Conservation (phyloP, 2,797 vertebrate genomes). For the Aulostomus chinensis region DNA sequence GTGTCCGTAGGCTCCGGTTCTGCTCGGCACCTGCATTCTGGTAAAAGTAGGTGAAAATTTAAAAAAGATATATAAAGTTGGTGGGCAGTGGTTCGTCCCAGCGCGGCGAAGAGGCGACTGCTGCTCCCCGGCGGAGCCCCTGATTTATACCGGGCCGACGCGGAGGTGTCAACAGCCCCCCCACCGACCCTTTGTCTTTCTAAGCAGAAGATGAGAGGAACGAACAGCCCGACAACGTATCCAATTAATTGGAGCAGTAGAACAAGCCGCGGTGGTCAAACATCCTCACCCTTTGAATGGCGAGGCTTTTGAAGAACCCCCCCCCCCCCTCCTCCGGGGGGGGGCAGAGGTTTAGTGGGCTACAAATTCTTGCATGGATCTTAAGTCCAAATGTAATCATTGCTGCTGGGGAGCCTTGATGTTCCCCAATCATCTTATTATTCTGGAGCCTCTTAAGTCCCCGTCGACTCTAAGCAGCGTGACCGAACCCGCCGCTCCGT, state of each 20-base stretch:
- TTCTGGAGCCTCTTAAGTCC: constrained; percentile 72
- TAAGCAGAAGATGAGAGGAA: constrained; percentile 85
- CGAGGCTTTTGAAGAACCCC: constrained; percentile 75
- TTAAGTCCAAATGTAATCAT: constrained; percentile 80
- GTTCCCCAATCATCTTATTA: constrained; percentile 80
- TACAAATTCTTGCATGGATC: constrained; percentile 84
- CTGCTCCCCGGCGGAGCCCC: constrained; percentile 11
- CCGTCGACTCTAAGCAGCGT: constrained; percentile 67
- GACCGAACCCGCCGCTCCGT: constrained; percentile 74
- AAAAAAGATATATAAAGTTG: no score
- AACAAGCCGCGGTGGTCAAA: constrained; percentile 85
- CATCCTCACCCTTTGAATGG: constrained; percentile 81
- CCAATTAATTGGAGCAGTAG: constrained; percentile 87
- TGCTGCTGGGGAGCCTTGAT: constrained; percentile 82
- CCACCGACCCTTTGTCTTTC: constrained; percentile 80
- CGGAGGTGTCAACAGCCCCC: constrained; percentile 82
- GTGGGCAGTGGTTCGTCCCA: constrained; percentile 10
- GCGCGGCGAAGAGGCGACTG: constrained; percentile 42
- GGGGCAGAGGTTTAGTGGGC: constrained; percentile 71
- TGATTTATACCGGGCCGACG: constrained; percentile 72
- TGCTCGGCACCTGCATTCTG: constrained; percentile 74
- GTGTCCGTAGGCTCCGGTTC: constrained; percentile 48
- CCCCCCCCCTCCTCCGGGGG: no score
- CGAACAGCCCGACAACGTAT: constrained; percentile 82
- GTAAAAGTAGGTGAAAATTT: no score